Evolutionary conservation across 2,888 invertebrate species (phyloP).

Genomic region (Nemapogon koenigi): DNA sequence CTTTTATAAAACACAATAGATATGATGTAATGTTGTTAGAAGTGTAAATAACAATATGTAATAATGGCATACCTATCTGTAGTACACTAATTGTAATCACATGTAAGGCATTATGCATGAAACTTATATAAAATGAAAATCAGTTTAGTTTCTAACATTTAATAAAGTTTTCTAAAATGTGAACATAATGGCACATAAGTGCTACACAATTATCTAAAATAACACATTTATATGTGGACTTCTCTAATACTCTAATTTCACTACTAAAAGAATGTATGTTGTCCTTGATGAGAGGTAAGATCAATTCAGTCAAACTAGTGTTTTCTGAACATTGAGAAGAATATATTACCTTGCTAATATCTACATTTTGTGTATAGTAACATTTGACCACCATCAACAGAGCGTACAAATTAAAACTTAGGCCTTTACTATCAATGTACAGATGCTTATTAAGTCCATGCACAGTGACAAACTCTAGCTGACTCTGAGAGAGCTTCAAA

Average conservation of each 20-base stretch:
- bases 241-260: constrained; percentile 33
- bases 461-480: constrained; percentile 68
- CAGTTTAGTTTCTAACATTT: constrained; percentile 37
- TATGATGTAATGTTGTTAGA: no score
- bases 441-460: constrained; percentile 68
- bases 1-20: no score
- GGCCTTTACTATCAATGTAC: constrained; percentile 67
- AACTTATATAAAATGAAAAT: constrained; percentile 4
- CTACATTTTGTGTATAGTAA: constrained; percentile 39
- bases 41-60: no score
- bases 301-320: constrained; percentile 38
- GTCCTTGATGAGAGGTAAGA: constrained; percentile 38
- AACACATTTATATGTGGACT: constrained; percentile 29
- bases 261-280: constrained; percentile 33
- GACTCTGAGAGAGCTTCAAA: constrained; percentile 57
- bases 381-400: constrained; percentile 51
- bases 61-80: no score
- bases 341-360: constrained; percentile 49
- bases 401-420: constrained; percentile 72
- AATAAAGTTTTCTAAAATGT: constrained; percentile 56
- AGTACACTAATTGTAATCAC: no score
- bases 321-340: constrained; percentile 43
- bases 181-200: constrained; percentile 52
- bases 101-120: no score
- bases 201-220: constrained; percentile 48